Evolutionary conservation across 1,140 invertebrate species (phyloP).

Genomic region (Diabrotica virgifera): DNA sequence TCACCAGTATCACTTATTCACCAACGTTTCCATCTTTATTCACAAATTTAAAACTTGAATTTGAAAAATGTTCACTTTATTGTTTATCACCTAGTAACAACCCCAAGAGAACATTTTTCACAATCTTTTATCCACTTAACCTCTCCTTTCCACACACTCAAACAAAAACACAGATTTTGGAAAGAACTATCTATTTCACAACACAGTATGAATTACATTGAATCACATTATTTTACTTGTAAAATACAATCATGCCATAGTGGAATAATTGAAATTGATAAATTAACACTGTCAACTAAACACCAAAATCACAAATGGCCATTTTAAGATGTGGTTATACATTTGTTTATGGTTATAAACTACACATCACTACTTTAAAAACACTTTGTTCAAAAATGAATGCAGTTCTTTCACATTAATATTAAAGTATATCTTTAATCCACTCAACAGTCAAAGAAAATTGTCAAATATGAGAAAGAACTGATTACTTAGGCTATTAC

Average conservation of each 20-base stretch:
- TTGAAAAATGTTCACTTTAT: slow-evolving; percentile 8
- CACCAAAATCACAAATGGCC: slow-evolving; percentile 13
- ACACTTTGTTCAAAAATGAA: slow-evolving; percentile 20
- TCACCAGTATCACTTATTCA: background rate
- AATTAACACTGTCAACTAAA: slow-evolving; percentile 7
- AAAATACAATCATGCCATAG: slow-evolving; percentile 18
- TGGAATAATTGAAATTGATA: slow-evolving; percentile 5
- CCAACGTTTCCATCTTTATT: background rate
- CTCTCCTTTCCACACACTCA: background rate
- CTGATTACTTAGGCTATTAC: slow-evolving; percentile 33
- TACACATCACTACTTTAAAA: slow-evolving; percentile 39
- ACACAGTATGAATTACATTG: slow-evolving; percentile 21
- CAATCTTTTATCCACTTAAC: too few species aligned
- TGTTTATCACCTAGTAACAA: slow-evolving; percentile 15
- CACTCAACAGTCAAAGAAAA: slow-evolving; percentile 22
- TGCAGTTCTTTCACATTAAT: slow-evolving; percentile 41
- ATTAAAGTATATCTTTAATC: slow-evolving; percentile 25
- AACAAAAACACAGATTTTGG: slow-evolving; percentile 22
- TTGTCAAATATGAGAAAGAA: slow-evolving; percentile 40
- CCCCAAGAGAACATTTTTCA: background rate
- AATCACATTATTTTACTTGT: slow-evolving; percentile 15
- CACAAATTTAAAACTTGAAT: background rate
- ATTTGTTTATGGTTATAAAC: slow-evolving; percentile 15
- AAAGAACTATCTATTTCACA: slow-evolving; percentile 30
- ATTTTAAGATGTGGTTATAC: slow-evolving; percentile 5